Evolutionary conservation across 2,797 vertebrate genomes (phyloP).

Genomic region (Trachops cirrhosus): DNA sequence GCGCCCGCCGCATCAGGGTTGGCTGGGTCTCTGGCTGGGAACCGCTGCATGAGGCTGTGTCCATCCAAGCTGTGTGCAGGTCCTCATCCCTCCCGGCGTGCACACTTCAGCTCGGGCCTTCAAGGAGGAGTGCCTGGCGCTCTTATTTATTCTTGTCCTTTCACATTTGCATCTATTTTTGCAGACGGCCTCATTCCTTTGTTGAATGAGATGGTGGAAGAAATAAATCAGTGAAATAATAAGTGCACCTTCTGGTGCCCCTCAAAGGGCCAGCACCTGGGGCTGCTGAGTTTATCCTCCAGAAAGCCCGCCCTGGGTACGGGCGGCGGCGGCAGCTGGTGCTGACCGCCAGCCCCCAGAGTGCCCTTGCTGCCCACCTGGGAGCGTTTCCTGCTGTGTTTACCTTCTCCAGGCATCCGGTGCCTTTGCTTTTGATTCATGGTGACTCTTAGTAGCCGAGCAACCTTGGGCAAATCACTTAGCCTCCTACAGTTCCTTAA

Average conservation of each 20-base stretch:
- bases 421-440: neutral
- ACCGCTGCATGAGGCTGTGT: rapidly evolving
- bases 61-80: rapidly evolving
- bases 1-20: rapidly evolving
- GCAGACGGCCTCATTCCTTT: neutral
- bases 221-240: neutral
- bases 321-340: rapidly evolving
- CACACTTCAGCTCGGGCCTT: too few species aligned
- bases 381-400: neutral
- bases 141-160: neutral
- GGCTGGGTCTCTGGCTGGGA: neutral
- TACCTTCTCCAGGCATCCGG: neutral
- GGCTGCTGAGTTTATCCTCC: too few species aligned
- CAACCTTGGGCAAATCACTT: neutral
- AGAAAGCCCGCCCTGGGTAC: rapidly evolving
- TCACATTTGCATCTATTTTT: neutral
- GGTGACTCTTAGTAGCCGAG: neutral
- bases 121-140: too few species aligned
- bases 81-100: neutral
- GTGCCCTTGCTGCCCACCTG: too few species aligned
- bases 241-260: neutral
- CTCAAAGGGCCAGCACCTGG: rapidly evolving
- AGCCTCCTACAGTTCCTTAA: neutral
- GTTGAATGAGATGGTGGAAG: neutral
- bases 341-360: neutral